These are phyloP conservation scores for Arctopsyche grandis DNA, from an alignment of 1,140 invertebrate genomes.

Conservation along the genomic window DNA sequence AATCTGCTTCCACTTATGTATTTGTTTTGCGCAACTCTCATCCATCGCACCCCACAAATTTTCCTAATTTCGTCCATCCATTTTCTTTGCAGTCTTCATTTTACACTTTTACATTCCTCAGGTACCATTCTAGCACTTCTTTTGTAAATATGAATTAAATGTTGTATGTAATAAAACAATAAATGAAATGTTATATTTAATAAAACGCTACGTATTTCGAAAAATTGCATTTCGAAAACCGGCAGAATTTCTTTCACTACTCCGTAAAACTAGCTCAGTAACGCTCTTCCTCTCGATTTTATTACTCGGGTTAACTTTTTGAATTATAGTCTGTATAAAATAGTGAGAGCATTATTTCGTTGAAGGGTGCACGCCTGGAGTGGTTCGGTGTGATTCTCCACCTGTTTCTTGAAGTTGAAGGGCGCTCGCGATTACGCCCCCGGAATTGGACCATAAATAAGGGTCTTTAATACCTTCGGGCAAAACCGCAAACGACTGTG, in stretches of 20 bases:
- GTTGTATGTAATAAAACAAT: no score
- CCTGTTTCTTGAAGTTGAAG: constrained; percentile 33
- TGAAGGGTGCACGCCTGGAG: not conserved
- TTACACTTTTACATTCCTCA: no score
- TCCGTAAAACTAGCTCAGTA: not conserved
- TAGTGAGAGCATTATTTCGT: not conserved
- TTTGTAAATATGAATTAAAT: no score
- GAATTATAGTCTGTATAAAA: not conserved
- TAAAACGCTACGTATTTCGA: not conserved
- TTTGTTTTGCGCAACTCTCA: no score
- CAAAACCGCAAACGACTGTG: constrained; percentile 39
- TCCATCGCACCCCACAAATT: no score
- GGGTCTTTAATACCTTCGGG: constrained; percentile 32
- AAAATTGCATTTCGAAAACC: not conserved
- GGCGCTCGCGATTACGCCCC: constrained; percentile 22
- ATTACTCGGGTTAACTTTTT: no score
- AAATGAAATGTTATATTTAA: not conserved
- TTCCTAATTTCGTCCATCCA: no score
- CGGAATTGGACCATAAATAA: constrained; percentile 44
- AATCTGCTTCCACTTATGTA: no score
- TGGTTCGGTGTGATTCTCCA: constrained; percentile 8
- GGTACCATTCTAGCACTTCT: no score
- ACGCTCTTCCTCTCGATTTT: no score
- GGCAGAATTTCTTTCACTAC: not conserved
- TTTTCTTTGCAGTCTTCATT: no score